Conservation (phyloP, 2,113 vertebrate genomes). For the Eupsittula cactorum region DNA sequence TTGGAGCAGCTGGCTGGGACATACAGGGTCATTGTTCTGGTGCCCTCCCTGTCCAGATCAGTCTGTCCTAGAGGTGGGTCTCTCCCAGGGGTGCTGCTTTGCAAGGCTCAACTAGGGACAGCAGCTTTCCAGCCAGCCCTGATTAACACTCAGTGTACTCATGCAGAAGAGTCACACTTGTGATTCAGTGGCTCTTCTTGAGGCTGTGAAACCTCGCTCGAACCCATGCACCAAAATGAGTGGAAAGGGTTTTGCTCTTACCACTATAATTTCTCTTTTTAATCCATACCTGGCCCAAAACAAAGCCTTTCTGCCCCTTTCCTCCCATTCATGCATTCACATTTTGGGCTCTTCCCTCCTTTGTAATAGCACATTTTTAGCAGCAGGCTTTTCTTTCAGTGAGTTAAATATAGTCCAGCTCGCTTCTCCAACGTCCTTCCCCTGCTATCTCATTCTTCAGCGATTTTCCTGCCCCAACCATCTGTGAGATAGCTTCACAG, state of each 20-base stretch:
- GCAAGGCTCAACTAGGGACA: background rate
- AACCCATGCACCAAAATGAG: background rate
- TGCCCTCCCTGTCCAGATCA: background rate
- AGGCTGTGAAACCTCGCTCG: background rate
- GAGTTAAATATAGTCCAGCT: conserved; percentile 39
- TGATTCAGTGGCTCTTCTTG: background rate
- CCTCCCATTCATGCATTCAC: background rate
- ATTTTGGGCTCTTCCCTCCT: conserved; percentile 24
- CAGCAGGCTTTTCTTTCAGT: background rate
- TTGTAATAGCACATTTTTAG: conserved; percentile 28
- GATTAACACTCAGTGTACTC: background rate
- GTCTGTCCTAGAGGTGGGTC: accelerated
- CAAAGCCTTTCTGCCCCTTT: background rate
- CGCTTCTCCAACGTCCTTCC: background rate
- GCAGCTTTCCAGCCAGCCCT: background rate
- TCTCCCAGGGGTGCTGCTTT: background rate
- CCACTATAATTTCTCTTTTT: background rate
- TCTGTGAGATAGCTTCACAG: background rate
- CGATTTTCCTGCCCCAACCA: background rate
- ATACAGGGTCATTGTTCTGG: background rate
- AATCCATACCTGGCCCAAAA: background rate
- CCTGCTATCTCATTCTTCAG: background rate
- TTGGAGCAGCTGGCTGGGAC: background rate
- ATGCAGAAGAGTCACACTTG: background rate
- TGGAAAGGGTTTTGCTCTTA: background rate